Conservation (phyloP, 2,113 vertebrate genomes). For the Platysteira castanea region DNA sequence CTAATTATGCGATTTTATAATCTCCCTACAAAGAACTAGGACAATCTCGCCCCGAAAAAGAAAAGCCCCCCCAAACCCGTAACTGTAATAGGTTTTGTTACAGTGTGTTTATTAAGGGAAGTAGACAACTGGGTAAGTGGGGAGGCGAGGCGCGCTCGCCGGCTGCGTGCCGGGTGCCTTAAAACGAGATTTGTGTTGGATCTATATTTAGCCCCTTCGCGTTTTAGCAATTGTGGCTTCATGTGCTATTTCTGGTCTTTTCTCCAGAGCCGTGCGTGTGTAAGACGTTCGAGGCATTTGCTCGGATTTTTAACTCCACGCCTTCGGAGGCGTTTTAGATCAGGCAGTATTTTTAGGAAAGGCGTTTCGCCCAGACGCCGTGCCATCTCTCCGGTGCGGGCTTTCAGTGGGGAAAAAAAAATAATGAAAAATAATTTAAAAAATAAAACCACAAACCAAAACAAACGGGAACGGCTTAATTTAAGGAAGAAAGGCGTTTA, state of each 20-base stretch:
- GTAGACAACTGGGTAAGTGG: constrained; percentile 49
- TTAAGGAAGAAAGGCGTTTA: not conserved
- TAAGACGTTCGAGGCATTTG: constrained; percentile 69
- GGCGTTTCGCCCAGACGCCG: constrained; percentile 35
- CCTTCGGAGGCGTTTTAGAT: constrained; percentile 69
- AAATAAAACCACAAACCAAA: not conserved
- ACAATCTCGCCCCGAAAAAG: constrained; percentile 5
- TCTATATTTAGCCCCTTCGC: constrained; percentile 74
- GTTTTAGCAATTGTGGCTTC: constrained; percentile 72
- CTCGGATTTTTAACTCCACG: constrained; percentile 67
- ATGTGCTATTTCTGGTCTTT: constrained; percentile 75
- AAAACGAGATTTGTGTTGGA: constrained; percentile 54
- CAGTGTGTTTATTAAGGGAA: constrained; percentile 32
- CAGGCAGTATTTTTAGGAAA: constrained; percentile 69
- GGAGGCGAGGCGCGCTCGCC: constrained; percentile 31
- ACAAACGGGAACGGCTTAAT: not conserved
- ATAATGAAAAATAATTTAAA: rapidly evolving
- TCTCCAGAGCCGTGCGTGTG: constrained; percentile 60
- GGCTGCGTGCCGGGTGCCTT: constrained; percentile 56
- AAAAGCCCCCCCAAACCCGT: not conserved
- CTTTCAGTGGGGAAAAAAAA: not conserved
- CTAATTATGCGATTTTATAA: not conserved
- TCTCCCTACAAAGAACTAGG: constrained; percentile 67
- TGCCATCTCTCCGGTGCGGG: constrained; percentile 3
- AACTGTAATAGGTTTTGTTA: constrained; percentile 23